phyloP scores from a whole-genome alignment of 2,888 invertebrate genomes.

The Zaprionus lineosus region DNA sequence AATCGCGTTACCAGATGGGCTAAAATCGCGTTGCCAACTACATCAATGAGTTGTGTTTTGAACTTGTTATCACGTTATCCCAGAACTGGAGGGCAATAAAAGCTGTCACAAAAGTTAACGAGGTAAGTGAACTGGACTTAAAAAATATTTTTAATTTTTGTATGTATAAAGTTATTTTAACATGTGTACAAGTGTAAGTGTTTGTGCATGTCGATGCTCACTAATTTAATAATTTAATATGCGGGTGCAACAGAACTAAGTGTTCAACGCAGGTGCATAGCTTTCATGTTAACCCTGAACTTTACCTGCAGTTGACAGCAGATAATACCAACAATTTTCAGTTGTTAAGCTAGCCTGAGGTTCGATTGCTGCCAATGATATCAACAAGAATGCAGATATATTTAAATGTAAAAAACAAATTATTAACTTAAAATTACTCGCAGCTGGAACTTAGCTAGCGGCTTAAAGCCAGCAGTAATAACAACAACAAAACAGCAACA shows the following conservation, averaged over 20 bases:
- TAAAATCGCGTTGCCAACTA: conserved; percentile 17
- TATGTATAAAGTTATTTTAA: no score
- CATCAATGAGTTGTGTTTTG: no score
- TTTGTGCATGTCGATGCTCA: not conserved
- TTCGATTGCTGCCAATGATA: conserved; percentile 17
- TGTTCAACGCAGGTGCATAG: conserved; percentile 57
- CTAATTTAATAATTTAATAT: conserved; percentile 8
- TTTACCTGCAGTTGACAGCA: conserved; percentile 39
- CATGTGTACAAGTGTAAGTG: not conserved
- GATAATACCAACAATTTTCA: conserved; percentile 29
- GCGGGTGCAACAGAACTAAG: conserved; percentile 18
- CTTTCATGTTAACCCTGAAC: conserved; percentile 59
- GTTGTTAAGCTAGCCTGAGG: conserved; percentile 13
- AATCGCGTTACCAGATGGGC: no score
- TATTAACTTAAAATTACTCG: conserved; percentile 16
- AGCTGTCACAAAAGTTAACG: no score
- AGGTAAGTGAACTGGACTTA: no score
- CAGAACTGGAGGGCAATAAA: no score
- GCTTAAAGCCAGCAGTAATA: not conserved
- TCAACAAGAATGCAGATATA: conserved; percentile 2
- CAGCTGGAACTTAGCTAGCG: conserved; percentile 27
- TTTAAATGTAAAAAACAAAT: conserved; percentile 9
- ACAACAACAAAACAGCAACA: no score
- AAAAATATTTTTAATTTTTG: no score
- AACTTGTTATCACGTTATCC: no score